Evolutionary conservation across 2,113 vertebrate species (phyloP).

Genomic region (Emydura subglobosa): DNA sequence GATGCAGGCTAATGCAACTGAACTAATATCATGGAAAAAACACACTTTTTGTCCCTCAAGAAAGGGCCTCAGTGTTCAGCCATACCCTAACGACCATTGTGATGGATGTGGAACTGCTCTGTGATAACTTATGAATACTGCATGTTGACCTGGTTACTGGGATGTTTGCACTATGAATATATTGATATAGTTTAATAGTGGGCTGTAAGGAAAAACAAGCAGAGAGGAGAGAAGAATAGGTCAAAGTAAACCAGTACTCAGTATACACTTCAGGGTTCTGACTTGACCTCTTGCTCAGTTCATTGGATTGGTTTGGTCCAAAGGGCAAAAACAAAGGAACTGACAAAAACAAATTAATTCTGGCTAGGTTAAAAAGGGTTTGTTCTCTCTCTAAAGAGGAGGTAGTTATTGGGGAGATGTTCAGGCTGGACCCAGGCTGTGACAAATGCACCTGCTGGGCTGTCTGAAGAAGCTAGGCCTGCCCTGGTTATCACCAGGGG

Average conservation of each 20-base stretch:
- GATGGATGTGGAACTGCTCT: slow-evolving; percentile 45
- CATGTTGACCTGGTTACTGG: slow-evolving; percentile 1
- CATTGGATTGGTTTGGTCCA: not conserved
- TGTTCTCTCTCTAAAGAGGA: not conserved
- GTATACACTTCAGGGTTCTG: slow-evolving; percentile 28
- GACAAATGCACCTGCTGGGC: not conserved
- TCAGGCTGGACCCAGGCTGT: not conserved
- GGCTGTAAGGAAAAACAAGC: slow-evolving; percentile 48
- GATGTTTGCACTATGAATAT: not conserved
- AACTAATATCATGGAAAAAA: slow-evolving; percentile 15
- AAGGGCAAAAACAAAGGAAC: slow-evolving; percentile 19
- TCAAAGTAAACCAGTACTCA: slow-evolving; percentile 41
- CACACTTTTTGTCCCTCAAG: not conserved
- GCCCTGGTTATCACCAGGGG: not conserved
- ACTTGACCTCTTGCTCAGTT: slow-evolving; percentile 17
- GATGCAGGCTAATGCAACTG: not conserved
- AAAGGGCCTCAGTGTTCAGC: not conserved
- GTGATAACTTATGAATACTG: slow-evolving; percentile 49
- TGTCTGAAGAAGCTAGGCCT: not conserved
- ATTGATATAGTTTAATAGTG: slow-evolving; percentile 31
- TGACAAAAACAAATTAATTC: not conserved
- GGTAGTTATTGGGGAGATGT: not conserved
- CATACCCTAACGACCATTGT: not conserved
- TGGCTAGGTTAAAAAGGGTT: not conserved
- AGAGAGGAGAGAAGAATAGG: not conserved